Percentiles rank a stretch among this genome's conserved stretches.
These are phyloP conservation scores for Panagrolaimus sp. DNA, from an alignment of 1,140 invertebrate genomes.

Conservation along the genomic window DNA sequence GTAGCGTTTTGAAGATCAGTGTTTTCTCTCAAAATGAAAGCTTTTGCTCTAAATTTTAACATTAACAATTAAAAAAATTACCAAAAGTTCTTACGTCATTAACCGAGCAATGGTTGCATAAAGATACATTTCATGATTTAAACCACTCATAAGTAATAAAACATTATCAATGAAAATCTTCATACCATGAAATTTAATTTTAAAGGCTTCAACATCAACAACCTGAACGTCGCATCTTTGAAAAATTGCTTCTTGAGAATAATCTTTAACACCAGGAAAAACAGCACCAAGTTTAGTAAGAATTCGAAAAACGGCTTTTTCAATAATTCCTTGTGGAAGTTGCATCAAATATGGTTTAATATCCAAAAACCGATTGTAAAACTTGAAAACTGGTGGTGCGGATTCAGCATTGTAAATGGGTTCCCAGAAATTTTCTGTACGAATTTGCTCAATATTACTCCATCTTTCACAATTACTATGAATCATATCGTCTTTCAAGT, in stretches of 20 bases:
- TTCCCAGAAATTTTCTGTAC: not conserved
- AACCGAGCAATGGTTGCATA: not conserved
- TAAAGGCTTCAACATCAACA: not conserved
- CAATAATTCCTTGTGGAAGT: not conserved
- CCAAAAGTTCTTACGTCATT: not conserved
- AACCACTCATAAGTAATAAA: not conserved
- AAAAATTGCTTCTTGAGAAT: not conserved
- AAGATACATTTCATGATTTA: not conserved
- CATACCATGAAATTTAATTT: not conserved
- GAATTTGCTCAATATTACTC: not conserved
- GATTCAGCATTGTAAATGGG: too few relatives aligned
- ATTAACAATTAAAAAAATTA: too few relatives aligned
- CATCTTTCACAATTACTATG: not conserved
- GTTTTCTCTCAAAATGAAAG: too few relatives aligned
- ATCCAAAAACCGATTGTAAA: not conserved
- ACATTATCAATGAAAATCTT: not conserved
- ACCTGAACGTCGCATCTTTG: not conserved
- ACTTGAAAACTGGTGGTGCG: not conserved
- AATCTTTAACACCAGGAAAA: not conserved
- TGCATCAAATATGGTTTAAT: not conserved
- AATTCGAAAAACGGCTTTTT: not conserved
- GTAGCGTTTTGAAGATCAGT: too few relatives aligned
- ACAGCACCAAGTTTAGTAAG: slow-evolving; percentile 1
- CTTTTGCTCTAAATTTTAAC: too few relatives aligned
- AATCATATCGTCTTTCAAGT: too few relatives aligned